Base-by-base conservation (phyloP, 2,113 vertebrate genomes). In the Uria aalge region DNA sequence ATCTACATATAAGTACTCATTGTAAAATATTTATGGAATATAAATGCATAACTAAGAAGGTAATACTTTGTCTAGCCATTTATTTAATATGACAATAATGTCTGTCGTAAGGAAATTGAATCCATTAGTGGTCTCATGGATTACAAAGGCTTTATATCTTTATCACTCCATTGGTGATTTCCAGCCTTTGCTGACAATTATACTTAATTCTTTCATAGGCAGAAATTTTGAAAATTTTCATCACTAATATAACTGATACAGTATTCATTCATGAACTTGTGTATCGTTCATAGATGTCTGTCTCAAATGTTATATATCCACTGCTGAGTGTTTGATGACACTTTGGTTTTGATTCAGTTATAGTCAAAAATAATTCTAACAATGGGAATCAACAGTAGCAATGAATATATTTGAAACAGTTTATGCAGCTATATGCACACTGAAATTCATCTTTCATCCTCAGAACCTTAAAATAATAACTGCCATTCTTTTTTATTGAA, bases 1-100 rank as follows among this genome's bases (percentile, higher is more conserved):
- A 94, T 75, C 80, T 89, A 48, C 48, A 30, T 81, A 19, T 50
- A 62, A 87, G 69, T 60, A 85, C 20, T 75, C 60, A 52, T 24
- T 63, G 48, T 95, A 85, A 95, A 94, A 95, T 94, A 96, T 89
- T 95, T 87, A 97, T 95, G 74, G 41, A 82, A 62, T 79, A 92
- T 64, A 95, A 92, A 91, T 91, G 81, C 73, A 17, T 75, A 88
- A 89, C 62, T 82, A 73, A 87, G 69, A 94, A 91, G 53, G 41
- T 62, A 91, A 89, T 91, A 62, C n/a, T 94, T 92, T 79, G 48
- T 85, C 57, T 73, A 48, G 64, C 40, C 72, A 89, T 92, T 96
- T 84, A 82, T 88, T 97, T 90, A 81, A 57, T 62, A 81, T 76
- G 72, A 88, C 76, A 92, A 17, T 48, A 63, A 38, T 85, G 24